Base-by-base conservation (phyloP, 2,797 vertebrate species). In the Tachyglossus aculeatus region DNA sequence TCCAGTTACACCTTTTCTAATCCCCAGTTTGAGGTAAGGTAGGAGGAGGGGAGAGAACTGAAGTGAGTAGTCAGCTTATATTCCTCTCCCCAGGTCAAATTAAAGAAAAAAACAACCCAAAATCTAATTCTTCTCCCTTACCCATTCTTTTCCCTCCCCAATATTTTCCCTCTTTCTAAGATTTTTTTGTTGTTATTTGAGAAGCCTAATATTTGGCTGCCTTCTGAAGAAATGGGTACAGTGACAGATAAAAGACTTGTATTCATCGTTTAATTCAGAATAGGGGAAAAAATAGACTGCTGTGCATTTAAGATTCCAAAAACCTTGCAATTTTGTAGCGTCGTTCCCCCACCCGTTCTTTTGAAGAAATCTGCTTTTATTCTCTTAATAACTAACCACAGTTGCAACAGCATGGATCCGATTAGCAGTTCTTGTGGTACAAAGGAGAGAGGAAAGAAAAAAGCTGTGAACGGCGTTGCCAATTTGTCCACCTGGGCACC, bases 291-390 rank as follows among this genome's bases (percentile, higher is more conserved):
- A 92, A 89, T 21, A 77, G 40, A 92, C 92, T 83, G 92, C 92
- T 91, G 92, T 86, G 92, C 90, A 89, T 91, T 92, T 93, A 90
- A 88, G 92, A 91, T 88, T 91, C 91, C 89, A 92, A 92, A 92
- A 93, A 92, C 90, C 92, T 93, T 90, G 90, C 92, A 93, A 93
- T 93, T 93, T 92, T 85, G 88, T 89, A 84, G 22, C 89, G 90
- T 85, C 82, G 34, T 88, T 78, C 74, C 88, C 85, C 88, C 81
- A 83, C 82, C 86, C 72, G 71, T 84, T 90, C 92, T 93, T 93
- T 92, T 90, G 89, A 93, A 92, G 90, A 93, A 92, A 88, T 89
- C 87, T 88, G 92, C 92, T 90, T 93, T 93, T 93, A 93, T 93
- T 92, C 91, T 81, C 84, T 78, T 93, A 93, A 93, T 93, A 91